These are phyloP conservation scores for Blennius ocellaris DNA, from an alignment of 2,113 vertebrate genomes.

Conservation along the genomic window DNA sequence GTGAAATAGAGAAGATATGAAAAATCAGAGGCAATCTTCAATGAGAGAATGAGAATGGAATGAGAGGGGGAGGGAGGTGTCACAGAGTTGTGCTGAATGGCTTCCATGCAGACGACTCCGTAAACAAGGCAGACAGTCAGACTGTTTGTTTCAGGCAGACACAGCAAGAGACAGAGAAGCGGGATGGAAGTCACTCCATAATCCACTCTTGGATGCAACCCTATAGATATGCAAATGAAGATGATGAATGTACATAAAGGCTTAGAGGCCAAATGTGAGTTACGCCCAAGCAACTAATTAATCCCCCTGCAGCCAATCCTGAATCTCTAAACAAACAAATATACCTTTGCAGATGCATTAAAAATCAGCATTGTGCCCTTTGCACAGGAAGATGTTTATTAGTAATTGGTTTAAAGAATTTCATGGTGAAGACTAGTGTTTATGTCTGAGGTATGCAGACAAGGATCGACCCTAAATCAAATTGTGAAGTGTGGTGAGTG, in stretches of 20 bases:
- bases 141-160: slow-evolving; percentile 41
- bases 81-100: slow-evolving; percentile 7
- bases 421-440: too few relatives aligned
- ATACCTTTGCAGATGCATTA: too few relatives aligned
- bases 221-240: slow-evolving; percentile 30
- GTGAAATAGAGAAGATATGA: slow-evolving; percentile 45
- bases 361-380: too few relatives aligned
- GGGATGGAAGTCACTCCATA: slow-evolving; percentile 19
- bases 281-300: not conserved
- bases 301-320: too few relatives aligned
- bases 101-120: slow-evolving; percentile 17
- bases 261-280: slow-evolving; percentile 28
- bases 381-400: too few relatives aligned
- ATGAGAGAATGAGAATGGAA: slow-evolving; percentile 48
- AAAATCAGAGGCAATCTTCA: slow-evolving; percentile 54
- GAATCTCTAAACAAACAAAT: too few relatives aligned
- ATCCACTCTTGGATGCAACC: slow-evolving; percentile 24
- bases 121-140: slow-evolving; percentile 34
- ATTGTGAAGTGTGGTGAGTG: too few relatives aligned
- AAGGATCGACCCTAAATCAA: too few relatives aligned
- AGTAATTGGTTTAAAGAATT: too few relatives aligned
- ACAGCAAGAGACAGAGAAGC: slow-evolving; percentile 7
- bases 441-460: too few relatives aligned
- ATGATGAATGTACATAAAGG: slow-evolving; percentile 13
- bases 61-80: slow-evolving; percentile 16